Percentiles rank a stretch among this genome's conserved stretches.
phyloP scores from a whole-genome alignment of 2,888 invertebrate genomes.

The Cyclophora albipunctata region DNA sequence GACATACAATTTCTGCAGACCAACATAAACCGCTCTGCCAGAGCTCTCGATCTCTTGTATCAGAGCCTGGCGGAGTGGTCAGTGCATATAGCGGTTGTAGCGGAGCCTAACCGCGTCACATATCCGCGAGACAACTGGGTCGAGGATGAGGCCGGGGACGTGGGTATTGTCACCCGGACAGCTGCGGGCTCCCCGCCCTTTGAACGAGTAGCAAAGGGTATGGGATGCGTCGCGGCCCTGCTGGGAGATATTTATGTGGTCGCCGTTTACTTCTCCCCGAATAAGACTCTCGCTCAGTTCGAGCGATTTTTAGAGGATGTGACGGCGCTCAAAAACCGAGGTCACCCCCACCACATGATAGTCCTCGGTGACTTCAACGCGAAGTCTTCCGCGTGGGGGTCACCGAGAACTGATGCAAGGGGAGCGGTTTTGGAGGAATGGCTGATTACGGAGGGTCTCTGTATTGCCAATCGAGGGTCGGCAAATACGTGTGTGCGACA shows the following conservation, averaged over 20 bases:
- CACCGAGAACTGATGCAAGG: background rate
- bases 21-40: background rate
- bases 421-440: background rate
- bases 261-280: background rate
- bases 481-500: background rate
- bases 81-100: slow-evolving; percentile 3
- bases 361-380: slow-evolving; percentile 13
- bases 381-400: slow-evolving; percentile 16
- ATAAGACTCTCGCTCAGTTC: background rate
- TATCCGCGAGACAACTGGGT: background rate
- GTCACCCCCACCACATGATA: slow-evolving; percentile 1
- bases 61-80: slow-evolving; percentile 7
- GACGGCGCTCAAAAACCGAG: background rate
- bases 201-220: background rate
- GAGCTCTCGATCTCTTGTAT: slow-evolving; percentile 5
- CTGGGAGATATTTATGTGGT: background rate
- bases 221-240: slow-evolving; percentile 8
- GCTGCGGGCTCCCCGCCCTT: slow-evolving; percentile 4
- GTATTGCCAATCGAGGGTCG: background rate
- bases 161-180: background rate
- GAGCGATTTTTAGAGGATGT: background rate
- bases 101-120: background rate
- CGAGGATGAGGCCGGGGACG: background rate
- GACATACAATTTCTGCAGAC: background rate
- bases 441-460: background rate